phyloP scores from a whole-genome alignment of 2,797 vertebrate species.

The Bradypus variegatus region DNA sequence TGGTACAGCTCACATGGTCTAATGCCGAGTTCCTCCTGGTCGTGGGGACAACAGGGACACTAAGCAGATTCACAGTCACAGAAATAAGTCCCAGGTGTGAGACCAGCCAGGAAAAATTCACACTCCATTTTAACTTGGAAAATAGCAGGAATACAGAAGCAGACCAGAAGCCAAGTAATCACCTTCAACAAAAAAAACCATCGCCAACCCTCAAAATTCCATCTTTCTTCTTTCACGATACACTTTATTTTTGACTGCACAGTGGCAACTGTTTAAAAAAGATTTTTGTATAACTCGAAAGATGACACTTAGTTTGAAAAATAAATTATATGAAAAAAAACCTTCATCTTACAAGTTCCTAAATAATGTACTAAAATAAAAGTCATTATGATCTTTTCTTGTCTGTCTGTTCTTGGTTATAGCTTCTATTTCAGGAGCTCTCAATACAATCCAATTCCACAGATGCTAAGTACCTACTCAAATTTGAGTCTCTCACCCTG shows the following conservation, averaged over 20 bases:
- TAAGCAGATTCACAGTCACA: constrained; percentile 38
- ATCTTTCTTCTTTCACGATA: not conserved
- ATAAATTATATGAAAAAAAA: not conserved
- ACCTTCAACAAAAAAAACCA: not conserved
- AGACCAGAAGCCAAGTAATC: not conserved
- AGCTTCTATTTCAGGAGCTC: not conserved
- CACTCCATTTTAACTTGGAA: not conserved
- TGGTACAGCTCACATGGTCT: too few species aligned
- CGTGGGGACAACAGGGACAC: too few species aligned
- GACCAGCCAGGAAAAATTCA: constrained; percentile 14
- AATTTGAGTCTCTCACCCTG: not conserved
- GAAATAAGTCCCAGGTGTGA: not conserved
- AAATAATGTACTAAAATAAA: not conserved
- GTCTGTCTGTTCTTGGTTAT: not conserved
- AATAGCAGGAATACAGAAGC: constrained; percentile 26
- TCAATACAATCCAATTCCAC: not conserved
- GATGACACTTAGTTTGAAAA: not conserved
- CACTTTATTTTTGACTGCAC: not conserved
- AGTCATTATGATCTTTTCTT: not conserved
- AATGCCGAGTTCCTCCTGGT: too few species aligned
- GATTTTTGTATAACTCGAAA: not conserved
- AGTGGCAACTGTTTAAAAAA: not conserved
- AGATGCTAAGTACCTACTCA: not conserved
- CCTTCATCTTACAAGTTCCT: not conserved
- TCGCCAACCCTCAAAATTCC: not conserved